Conservation (phyloP, 2,888 invertebrate genomes). For the Alcis repandata region DNA sequence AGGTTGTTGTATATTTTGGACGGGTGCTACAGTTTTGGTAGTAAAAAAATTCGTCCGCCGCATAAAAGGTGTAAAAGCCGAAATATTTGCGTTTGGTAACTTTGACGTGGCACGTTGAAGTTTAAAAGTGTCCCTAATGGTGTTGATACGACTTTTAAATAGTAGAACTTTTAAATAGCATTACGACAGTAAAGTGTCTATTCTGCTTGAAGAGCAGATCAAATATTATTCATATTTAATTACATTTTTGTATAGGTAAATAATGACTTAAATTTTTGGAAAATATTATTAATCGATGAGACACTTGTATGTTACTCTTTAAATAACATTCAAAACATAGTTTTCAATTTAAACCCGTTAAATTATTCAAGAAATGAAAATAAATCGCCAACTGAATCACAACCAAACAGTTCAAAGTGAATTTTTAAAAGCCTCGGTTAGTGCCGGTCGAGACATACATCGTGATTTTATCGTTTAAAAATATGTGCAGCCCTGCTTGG, state of each 20-base stretch:
- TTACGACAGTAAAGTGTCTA: neutral
- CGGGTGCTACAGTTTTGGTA: conserved; percentile 71
- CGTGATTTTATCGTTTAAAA: conserved; percentile 35
- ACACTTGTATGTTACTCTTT: too few relatives aligned
- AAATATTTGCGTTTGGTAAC: conserved; percentile 73
- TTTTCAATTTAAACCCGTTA: too few relatives aligned
- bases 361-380: neutral
- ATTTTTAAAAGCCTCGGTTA: conserved; percentile 17
- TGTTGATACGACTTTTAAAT: conserved; percentile 31
- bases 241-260: neutral
- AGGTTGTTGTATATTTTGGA: conserved; percentile 66
- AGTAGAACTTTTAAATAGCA: conserved; percentile 8
- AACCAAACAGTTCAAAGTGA: conserved; percentile 1
- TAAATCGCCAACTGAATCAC: neutral
- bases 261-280: too few relatives aligned
- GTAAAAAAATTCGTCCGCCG: conserved; percentile 72
- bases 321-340: too few relatives aligned
- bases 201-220: neutral
- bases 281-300: too few relatives aligned
- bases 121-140: conserved; percentile 24
- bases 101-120: conserved; percentile 47
- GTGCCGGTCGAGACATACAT: conserved; percentile 11
- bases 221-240: neutral
- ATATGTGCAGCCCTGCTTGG: conserved; percentile 27
- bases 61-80: conserved; percentile 74